These are phyloP conservation scores for Rynchops niger DNA, from an alignment of 2,113 vertebrate genomes.

Conservation along the genomic window DNA sequence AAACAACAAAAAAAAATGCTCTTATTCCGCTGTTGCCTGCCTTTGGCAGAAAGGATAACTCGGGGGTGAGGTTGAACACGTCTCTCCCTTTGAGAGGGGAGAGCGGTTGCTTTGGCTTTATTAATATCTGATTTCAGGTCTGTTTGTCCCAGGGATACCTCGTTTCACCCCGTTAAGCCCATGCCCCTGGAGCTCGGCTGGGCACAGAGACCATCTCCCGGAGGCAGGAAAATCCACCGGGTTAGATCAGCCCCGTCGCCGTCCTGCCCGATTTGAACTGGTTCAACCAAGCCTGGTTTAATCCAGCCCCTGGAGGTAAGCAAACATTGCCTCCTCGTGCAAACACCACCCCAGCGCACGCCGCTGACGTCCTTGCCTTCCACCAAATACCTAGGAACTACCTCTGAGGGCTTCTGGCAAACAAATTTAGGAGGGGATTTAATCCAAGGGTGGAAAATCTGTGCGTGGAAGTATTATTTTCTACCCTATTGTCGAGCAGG, in stretches of 20 bases:
- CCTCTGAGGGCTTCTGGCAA: too few species aligned
- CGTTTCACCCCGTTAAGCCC: neutral
- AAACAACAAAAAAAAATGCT: neutral
- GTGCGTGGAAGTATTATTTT: neutral
- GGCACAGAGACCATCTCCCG: neutral
- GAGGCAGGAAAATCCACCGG: neutral
- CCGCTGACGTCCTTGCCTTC: neutral
- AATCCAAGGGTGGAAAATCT: neutral
- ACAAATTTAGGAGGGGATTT: neutral
- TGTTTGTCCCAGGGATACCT: neutral
- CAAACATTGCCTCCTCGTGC: neutral
- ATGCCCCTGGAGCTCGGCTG: fast-evolving
- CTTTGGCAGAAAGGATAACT: neutral
- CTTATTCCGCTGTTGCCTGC: neutral
- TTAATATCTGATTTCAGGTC: neutral
- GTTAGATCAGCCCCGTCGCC: neutral
- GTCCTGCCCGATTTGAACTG: neutral
- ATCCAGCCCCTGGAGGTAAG: neutral
- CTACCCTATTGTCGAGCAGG: neutral
- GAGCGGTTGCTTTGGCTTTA: neutral
- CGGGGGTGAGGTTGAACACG: fast-evolving
- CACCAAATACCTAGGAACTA: neutral
- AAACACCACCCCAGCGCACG: fast-evolving
- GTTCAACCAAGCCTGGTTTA: neutral
- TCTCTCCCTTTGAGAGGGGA: neutral